Conservation (phyloP, 2,113 vertebrate genomes). For the Fukomys damarensis region DNA sequence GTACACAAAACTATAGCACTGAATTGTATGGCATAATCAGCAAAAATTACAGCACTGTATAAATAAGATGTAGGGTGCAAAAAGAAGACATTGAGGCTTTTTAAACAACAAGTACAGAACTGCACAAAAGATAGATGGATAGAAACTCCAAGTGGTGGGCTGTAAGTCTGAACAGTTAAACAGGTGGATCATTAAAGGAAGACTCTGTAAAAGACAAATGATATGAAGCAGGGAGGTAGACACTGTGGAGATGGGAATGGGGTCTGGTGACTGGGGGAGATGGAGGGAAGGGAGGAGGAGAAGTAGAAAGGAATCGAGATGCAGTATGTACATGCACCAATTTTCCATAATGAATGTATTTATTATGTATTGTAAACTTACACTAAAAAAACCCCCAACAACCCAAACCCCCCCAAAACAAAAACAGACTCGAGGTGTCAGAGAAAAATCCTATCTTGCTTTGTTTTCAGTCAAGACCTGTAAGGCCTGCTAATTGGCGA, state of each 20-base stretch:
- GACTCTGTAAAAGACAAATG: not conserved
- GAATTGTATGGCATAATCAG: not conserved
- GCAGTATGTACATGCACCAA: not conserved
- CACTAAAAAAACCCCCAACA: not conserved
- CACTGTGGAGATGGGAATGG: not conserved
- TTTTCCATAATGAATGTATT: not conserved
- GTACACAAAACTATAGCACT: not conserved
- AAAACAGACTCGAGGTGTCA: not conserved
- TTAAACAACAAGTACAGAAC: not conserved
- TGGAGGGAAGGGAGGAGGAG: not conserved
- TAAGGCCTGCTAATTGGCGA: slow-evolving; percentile 38
- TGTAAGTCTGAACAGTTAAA: not conserved
- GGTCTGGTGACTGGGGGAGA: not conserved
- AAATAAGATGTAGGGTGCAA: not conserved
- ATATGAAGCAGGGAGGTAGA: not conserved
- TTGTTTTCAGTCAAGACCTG: slow-evolving; percentile 49
- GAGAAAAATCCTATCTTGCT: slow-evolving; percentile 49
- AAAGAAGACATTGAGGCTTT: not conserved
- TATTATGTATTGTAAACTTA: not conserved
- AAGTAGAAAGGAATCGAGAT: not conserved
- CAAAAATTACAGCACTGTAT: not conserved
- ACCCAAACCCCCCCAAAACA: too few relatives aligned
- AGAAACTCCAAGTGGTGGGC: not conserved
- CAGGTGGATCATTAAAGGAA: not conserved
- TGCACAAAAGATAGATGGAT: not conserved